A percentile compares a stretch with the other conserved stretches of the same genome.
These are phyloP conservation scores for Aromia moschata DNA, from an alignment of 2,888 invertebrate genomes.

Conservation along the genomic window DNA sequence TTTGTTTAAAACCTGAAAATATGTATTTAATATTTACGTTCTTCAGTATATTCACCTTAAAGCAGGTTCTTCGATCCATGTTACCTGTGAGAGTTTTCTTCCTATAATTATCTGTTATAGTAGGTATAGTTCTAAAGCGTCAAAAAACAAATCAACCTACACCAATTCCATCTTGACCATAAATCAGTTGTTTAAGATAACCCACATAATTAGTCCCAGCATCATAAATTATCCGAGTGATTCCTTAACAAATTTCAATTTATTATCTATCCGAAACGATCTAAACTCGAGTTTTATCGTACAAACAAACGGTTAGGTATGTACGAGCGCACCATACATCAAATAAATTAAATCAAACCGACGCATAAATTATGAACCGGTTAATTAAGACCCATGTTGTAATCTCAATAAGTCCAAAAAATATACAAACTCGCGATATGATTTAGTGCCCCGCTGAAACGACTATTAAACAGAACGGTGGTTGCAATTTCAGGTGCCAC, in stretches of 20 bases:
- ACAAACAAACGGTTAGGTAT: background rate
- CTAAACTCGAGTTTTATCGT: background rate
- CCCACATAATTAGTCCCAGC: background rate
- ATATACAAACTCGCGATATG: conserved; percentile 36
- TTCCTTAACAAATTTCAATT: conserved; percentile 3
- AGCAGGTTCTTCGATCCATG: too few species aligned
- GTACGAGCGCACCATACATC: conserved; percentile 12
- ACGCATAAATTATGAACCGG: conserved; percentile 44
- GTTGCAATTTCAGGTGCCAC: conserved; percentile 54
- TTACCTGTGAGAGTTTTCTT: too few species aligned
- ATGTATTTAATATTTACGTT: too few species aligned
- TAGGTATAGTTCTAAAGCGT: background rate
- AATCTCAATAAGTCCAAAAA: conserved; percentile 36
- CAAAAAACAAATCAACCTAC: background rate
- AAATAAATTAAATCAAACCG: conserved; percentile 41
- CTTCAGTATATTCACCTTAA: too few species aligned
- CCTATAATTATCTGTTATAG: too few species aligned
- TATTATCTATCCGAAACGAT: background rate
- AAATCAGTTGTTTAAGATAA: background rate
- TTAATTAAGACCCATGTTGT: conserved; percentile 49
- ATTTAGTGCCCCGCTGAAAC: conserved; percentile 51
- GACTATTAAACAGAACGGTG: conserved; percentile 50
- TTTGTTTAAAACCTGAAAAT: too few species aligned
- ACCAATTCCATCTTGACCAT: background rate
- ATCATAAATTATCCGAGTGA: background rate